Percentiles rank a stretch among this genome's conserved stretches.
phyloP scores from a whole-genome alignment of 2,797 vertebrate genomes.

The Scolopax rusticola region DNA sequence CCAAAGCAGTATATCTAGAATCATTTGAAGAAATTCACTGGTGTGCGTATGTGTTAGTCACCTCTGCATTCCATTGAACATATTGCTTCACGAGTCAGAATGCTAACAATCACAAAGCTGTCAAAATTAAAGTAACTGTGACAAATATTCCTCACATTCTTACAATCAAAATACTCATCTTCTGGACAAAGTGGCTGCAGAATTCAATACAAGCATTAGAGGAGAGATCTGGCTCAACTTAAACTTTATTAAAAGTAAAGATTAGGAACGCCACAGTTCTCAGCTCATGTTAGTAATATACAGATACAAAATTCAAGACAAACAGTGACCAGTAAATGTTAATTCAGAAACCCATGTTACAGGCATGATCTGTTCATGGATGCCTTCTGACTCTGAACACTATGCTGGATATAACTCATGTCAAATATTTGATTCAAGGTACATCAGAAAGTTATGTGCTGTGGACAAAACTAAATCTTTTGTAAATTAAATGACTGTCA shows the following conservation, averaged over 20 bases:
- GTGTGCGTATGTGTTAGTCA: neutral
- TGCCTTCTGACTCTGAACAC: neutral
- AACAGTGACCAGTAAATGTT: neutral
- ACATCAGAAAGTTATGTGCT: neutral
- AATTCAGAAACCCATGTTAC: neutral
- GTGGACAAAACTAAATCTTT: neutral
- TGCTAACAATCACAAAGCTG: neutral
- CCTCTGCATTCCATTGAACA: neutral
- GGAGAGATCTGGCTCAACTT: neutral
- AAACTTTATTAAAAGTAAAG: neutral
- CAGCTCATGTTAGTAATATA: neutral
- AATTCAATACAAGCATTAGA: neutral
- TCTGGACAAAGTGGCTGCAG: neutral
- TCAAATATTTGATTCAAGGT: neutral
- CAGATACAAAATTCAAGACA: neutral
- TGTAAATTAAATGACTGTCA: neutral
- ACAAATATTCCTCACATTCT: constrained; percentile 13
- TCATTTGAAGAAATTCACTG: neutral
- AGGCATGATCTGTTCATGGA: neutral
- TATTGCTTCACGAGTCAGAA: neutral
- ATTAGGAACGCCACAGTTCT: too few relatives aligned
- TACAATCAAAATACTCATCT: neutral
- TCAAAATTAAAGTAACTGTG: constrained; percentile 10
- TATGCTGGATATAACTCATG: neutral
- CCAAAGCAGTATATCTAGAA: neutral